Conservation (phyloP, 1,140 invertebrate genomes). For the Bombus polaris region DNA sequence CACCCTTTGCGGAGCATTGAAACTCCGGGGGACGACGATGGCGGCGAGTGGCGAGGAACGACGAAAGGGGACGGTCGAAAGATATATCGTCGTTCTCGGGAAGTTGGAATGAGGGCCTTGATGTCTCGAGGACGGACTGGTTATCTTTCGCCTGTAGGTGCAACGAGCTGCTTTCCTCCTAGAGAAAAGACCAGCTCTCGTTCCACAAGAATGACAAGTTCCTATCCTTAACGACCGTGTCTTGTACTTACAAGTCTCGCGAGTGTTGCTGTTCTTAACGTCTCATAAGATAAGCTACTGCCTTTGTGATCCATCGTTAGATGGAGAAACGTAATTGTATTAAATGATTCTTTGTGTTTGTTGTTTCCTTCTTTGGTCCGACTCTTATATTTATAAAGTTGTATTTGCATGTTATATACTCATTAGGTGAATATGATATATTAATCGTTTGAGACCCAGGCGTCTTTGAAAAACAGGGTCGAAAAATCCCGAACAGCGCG, state of each 20-base stretch:
- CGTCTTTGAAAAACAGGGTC: too few relatives aligned
- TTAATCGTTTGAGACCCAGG: too few relatives aligned
- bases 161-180: constrained; percentile 49
- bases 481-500: too few relatives aligned
- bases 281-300: constrained; percentile 28
- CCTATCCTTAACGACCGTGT: constrained; percentile 59
- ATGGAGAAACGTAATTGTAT: constrained; percentile 4
- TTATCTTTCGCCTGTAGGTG: constrained; percentile 69
- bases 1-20: constrained; percentile 65
- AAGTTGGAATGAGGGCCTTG: constrained; percentile 47
- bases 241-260: constrained; percentile 27
- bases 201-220: constrained; percentile 61
- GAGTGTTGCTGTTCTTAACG: neutral
- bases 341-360: neutral
- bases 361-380: neutral
- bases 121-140: constrained; percentile 61
- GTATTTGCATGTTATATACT: neutral
- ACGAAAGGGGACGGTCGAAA: constrained; percentile 56
- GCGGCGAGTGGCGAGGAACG: constrained; percentile 42
- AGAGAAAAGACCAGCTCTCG: constrained; percentile 57
- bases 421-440: too few relatives aligned
- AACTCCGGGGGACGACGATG: constrained; percentile 52
- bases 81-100: constrained; percentile 67
- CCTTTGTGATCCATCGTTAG: constrained; percentile 18
- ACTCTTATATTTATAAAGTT: neutral